Base-by-base conservation (phyloP, 2,888 invertebrate genomes). In the Brachyptera putata region DNA sequence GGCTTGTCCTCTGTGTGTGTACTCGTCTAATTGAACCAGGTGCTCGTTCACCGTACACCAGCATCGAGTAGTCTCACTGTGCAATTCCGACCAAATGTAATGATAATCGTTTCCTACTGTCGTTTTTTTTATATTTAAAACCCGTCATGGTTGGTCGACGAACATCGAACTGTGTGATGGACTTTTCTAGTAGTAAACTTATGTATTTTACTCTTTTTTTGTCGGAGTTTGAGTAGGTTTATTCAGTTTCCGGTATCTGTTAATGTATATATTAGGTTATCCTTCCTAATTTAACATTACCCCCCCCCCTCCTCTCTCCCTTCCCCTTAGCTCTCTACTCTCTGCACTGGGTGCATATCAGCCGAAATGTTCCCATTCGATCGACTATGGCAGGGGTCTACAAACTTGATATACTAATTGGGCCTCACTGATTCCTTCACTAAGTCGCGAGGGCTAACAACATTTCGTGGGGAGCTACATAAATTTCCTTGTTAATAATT, bases 221-320 rank as follows among this genome's bases (percentile, higher is more conserved):
- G 39, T 43, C 18, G 21, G 39, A 4, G 3, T 3, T 11, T 18
- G 21, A 18, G 3, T 43, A 18, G 16, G 16, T 43, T 43, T 16
- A 16, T 21, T 21, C 18, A 43, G 43, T 18, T 43, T 43, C 43
- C 43, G 43, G 16, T 43, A 43, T 18, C 43, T 18, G 43, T 43
- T 43, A 43, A 43, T 43, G 43, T 43, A 43, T 16, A 43, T 18
- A 43, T 5, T 43, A 5, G 43, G 43, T 43, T 43, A 43, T 43
- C 43, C 43, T 18, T 43, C 43, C 16, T 21, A 43, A 43, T 43
- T 43, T 14, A 16, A 43, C 14, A 43, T 18, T n/a, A 2, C 9
- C 11, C 43, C 21, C 30, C 13, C 39, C 39, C 16, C 39, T n/a
- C 13, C 39, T 16, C 9, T 14, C 39, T 9, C 16, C n/a, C n/a